These are phyloP conservation scores for Clistopyga incitator DNA, from an alignment of 2,888 invertebrate species.

Conservation along the genomic window DNA sequence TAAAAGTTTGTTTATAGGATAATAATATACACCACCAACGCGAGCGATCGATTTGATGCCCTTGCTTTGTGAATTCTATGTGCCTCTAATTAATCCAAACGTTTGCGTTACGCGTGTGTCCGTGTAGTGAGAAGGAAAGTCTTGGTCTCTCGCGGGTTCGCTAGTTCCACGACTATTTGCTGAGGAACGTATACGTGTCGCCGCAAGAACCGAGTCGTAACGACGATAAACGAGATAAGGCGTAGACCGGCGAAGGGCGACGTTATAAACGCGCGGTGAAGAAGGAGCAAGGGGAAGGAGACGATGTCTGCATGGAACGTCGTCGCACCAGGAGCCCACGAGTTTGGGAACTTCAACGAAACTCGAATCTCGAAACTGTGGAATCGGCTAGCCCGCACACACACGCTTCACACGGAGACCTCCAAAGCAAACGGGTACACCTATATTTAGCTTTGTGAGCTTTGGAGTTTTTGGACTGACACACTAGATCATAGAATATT, in stretches of 20 bases:
- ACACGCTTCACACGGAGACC: conserved; percentile 47
- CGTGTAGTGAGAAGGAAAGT: not conserved
- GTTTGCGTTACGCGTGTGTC: not conserved
- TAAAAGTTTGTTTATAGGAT: not conserved
- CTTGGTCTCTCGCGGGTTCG: conserved; percentile 28
- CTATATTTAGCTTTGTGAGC: conserved; percentile 61
- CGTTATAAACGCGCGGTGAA: not conserved
- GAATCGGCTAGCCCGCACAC: conserved; percentile 42
- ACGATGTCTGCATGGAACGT: not conserved
- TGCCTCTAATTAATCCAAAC: conserved; percentile 4
- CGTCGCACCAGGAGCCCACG: conserved; percentile 16
- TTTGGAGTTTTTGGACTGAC: conserved; percentile 57
- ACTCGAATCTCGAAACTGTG: conserved; percentile 54
- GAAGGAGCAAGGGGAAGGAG: conserved; percentile 21
- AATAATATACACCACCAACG: not conserved
- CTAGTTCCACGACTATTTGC: conserved; percentile 40
- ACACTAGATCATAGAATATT: conserved; percentile 61
- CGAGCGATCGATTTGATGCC: not conserved
- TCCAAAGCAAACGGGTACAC: conserved; percentile 35
- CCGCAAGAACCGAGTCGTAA: conserved; percentile 51
- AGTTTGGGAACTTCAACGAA: conserved; percentile 48
- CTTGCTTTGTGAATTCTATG: not conserved
- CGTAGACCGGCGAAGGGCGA: conserved; percentile 22
- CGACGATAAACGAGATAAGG: conserved; percentile 65
- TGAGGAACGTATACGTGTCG: conserved; percentile 49